phyloP scores from a whole-genome alignment of 1,140 invertebrate species.

The Rhyacophila brunnea region DNA sequence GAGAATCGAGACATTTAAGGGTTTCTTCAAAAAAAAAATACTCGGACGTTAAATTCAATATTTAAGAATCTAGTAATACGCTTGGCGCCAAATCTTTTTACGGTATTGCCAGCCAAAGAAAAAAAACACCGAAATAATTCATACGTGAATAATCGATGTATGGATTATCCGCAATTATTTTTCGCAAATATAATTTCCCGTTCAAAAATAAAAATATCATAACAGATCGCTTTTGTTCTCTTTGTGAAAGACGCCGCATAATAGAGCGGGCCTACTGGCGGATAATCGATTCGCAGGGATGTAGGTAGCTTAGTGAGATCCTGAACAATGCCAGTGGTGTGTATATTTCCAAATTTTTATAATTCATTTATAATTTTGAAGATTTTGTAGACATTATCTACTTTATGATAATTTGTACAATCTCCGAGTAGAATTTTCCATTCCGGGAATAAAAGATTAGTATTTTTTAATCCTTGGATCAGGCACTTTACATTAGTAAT shows the following conservation, averaged over 20 bases:
- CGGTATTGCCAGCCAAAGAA: not conserved
- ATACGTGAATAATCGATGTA: conserved; percentile 10
- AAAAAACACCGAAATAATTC: conserved; percentile 3
- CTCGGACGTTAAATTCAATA: not conserved
- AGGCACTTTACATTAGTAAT: too few species aligned
- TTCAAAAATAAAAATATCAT: conserved; percentile 31
- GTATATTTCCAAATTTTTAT: too few species aligned
- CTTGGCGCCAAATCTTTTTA: not conserved
- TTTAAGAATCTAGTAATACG: not conserved
- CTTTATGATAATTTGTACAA: too few species aligned
- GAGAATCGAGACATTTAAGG: too few species aligned
- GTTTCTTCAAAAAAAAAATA: not conserved
- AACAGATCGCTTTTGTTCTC: conserved; percentile 22
- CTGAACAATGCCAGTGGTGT: too few species aligned
- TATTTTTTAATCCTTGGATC: too few species aligned
- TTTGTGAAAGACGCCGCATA: conserved; percentile 5
- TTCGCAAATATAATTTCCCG: conserved; percentile 16
- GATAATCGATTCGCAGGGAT: conserved; percentile 17
- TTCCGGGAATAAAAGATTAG: too few species aligned
- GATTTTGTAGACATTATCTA: too few species aligned
- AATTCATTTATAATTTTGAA: too few species aligned
- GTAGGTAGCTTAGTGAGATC: too few species aligned
- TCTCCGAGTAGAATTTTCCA: too few species aligned
- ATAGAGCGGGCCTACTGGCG: not conserved
- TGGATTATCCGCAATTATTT: conserved; percentile 23